Evolutionary conservation across 1,140 invertebrate species (phyloP), one percentile per base, ranked within the genome.

Genomic region (Limonius californicus): DNA sequence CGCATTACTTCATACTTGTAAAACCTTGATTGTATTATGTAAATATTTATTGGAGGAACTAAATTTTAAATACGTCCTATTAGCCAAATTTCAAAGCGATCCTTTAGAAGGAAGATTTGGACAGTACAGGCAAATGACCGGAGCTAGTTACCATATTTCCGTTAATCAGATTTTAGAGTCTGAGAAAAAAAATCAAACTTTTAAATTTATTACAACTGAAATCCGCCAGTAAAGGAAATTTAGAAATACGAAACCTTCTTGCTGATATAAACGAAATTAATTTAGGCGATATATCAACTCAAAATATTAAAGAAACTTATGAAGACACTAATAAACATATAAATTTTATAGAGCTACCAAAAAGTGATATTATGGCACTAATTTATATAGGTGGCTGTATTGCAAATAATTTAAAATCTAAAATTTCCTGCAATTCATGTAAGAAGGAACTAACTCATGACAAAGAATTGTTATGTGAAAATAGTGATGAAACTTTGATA

Each of bases 71-170:
- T 63, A 63, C 19, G 45, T 63, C 12, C 50, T 66, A 9, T 54
- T 56, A 14, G 57, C 55, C 20, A 63, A 62, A 61, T 57, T 59
- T 56, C 65, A 66, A 54, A 63, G 45, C 6, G 62, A 66, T 32
- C n/a, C n/a, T n/a, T n/a, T n/a, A n/a, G 65, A 66, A 43, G 23
- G 15, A 2, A 3, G 61, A 1, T 66, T 66, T 54, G 65, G 65
- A 0, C n/a, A 45, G 12, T 66, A 66, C 35, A 19, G 61, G 2
- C 16, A 18, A 11, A 50, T 63, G 50, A 20, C 32, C 19, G 65
- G 65, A 1, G 11, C 14, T 39, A 60, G 56, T 56, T 63, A 60
- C 42, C 35, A 66, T 50, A 18, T 66, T 1, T 54, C 57, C 1
- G 6, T 63, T 16, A 2, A 7, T 14, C 56, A 66, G 35, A 35